These are phyloP conservation scores for Serrognathus titanus DNA, from an alignment of 2,888 invertebrate genomes.

Conservation along the genomic window DNA sequence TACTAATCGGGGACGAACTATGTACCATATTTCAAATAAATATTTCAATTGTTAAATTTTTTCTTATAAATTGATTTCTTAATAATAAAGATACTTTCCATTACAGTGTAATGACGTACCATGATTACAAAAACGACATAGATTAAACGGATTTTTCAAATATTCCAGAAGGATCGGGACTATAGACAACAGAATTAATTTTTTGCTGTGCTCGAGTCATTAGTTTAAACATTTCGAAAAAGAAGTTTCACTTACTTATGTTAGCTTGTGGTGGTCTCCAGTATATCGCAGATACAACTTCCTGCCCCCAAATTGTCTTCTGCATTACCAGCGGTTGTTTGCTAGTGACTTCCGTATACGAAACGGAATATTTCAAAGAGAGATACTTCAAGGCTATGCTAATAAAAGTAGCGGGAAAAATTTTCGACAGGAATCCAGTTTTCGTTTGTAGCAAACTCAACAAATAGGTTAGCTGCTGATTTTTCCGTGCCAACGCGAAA, in stretches of 20 bases:
- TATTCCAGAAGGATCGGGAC: no score
- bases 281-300: slow-evolving; percentile 61
- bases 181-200: no score
- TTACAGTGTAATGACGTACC: no score
- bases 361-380: slow-evolving; percentile 64
- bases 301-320: slow-evolving; percentile 63
- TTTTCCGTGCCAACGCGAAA: slow-evolving; percentile 46
- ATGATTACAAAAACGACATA: no score
- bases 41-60: no score
- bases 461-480: slow-evolving; percentile 55
- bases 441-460: slow-evolving; percentile 54
- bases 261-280: slow-evolving; percentile 77
- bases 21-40: no score
- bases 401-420: slow-evolving; percentile 58
- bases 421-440: slow-evolving; percentile 59
- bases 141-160: no score
- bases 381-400: slow-evolving; percentile 60
- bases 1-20: no score
- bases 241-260: slow-evolving; percentile 56
- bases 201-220: not conserved
- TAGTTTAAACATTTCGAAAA: not conserved
- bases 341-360: slow-evolving; percentile 59
- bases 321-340: slow-evolving; percentile 47
- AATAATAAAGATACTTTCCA: no score
- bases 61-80: no score